Evolutionary conservation across 2,113 vertebrate species (phyloP).

Genomic region (Saguinus imperator): DNA sequence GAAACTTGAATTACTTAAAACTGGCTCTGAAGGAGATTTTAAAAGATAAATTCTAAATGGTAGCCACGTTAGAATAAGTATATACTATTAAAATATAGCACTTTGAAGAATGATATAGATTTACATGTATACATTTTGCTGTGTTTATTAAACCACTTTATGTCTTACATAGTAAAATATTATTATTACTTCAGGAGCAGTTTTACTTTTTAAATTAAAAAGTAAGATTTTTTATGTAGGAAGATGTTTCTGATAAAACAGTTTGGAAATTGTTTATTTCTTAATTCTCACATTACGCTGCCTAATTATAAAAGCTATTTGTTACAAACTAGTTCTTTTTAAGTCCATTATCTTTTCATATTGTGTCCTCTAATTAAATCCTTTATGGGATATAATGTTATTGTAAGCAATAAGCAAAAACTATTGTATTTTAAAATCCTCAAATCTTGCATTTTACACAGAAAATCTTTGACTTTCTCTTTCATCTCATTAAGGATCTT

Average conservation of each 20-base stretch:
- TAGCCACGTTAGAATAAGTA: not conserved
- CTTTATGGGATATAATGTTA: not conserved
- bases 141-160: not conserved
- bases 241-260: not conserved
- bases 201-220: constrained; percentile 12
- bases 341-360: constrained; percentile 14
- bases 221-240: constrained; percentile 23
- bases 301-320: not conserved
- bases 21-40: not conserved
- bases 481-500: not conserved
- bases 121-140: not conserved
- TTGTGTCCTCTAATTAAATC: not conserved
- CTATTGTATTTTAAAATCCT: not conserved
- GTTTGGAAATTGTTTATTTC: not conserved
- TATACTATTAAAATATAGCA: not conserved
- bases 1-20: constrained; percentile 14
- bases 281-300: constrained; percentile 16
- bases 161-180: not conserved
- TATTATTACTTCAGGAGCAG: not conserved
- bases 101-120: not conserved
- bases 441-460: not conserved
- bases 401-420: not conserved
- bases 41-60: constrained; percentile 12
- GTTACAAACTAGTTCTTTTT: not conserved
- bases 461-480: constrained; percentile 1